Evolutionary conservation across 2,113 vertebrate genomes (phyloP), one percentile per base, ranked within the genome.

Genomic region (Oreochromis aureus): DNA sequence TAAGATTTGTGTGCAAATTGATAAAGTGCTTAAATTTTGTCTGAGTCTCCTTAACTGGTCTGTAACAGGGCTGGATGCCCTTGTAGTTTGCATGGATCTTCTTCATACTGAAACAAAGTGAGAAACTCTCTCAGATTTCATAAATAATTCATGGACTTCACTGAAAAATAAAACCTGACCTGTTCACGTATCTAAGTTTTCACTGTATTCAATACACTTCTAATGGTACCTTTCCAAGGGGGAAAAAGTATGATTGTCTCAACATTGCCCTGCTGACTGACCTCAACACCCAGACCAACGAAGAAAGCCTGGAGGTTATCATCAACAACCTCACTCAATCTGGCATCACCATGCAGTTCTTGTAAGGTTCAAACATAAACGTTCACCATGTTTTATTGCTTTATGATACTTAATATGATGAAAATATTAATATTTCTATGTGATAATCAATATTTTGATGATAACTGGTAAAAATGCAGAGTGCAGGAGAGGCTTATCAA

Each of bases 71-170:
- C 91, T 99, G 78, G 98, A 99, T 95, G 98, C 98, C 9, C 95
- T 99, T 55, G 96, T 99, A 2, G 98, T 99, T 78, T 98, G 97
- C 92, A 99, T 99, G 99, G 98, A 99, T 95, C 94, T 99, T 86
- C 97, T 99, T 90, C 96, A 98, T 84, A 97, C 92, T 10, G 96
- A 97, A 94, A 94, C 91, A 58, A n/a, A 85, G 95, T 95, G 91
- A 90, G 95, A 53, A 54, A 10, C 10, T 22, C 22, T 36, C 22
- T 11, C n/a, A 10, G 71, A 55, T 88, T 15, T 44, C 3, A 39
- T 10, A 8, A 22, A 18, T 11, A 34, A 30, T 41, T 18, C 3
- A 39, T 36, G 6, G 4, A 5, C 44, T 44, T 84, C 3, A 48
- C 5, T 22, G 12, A 80, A 84, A 41, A 69, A 19, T 11, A 69